Conservation (phyloP, 2,797 vertebrate species). For the Thunnus albacares region DNA sequence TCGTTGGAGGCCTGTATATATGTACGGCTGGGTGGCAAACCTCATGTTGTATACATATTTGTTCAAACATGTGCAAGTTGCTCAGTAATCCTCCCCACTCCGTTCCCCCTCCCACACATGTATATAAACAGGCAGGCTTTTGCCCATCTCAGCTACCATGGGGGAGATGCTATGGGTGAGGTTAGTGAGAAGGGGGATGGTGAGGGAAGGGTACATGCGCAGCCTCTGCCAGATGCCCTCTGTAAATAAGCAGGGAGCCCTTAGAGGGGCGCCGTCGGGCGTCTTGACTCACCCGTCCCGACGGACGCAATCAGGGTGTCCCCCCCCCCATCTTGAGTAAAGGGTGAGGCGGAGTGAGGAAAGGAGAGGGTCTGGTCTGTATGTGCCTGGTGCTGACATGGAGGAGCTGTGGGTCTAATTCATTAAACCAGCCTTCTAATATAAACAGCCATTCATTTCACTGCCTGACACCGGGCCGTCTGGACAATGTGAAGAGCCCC, state of each 20-base stretch:
- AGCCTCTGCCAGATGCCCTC: slow-evolving; percentile 95
- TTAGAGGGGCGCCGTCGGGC: slow-evolving; percentile 91
- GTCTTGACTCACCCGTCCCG: slow-evolving; percentile 86
- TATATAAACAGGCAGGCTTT: slow-evolving; percentile 74
- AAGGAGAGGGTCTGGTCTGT: slow-evolving; percentile 90
- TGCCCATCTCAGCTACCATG: slow-evolving; percentile 52
- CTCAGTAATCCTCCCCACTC: slow-evolving; percentile 89
- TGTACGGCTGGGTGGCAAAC: slow-evolving; percentile 79
- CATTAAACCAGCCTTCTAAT: slow-evolving; percentile 99
- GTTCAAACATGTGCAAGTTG: slow-evolving; percentile 95
- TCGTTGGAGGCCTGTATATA: slow-evolving; percentile 68
- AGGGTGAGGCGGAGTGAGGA: slow-evolving; percentile 55
- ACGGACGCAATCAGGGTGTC: slow-evolving; percentile 94
- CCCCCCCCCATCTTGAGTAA: slow-evolving; percentile 47
- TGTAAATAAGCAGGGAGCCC: slow-evolving; percentile 93
- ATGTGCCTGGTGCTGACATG: slow-evolving; percentile 93
- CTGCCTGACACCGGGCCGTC: slow-evolving; percentile 93
- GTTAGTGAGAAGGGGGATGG: slow-evolving; percentile 37
- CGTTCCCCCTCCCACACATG: slow-evolving; percentile 61
- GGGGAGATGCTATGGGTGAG: slow-evolving; percentile 60
- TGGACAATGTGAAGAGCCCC: slow-evolving; percentile 95
- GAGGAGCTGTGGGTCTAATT: slow-evolving; percentile 95
- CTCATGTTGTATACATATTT: slow-evolving; percentile 87
- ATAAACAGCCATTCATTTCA: slow-evolving; percentile 99
- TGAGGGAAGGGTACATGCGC: slow-evolving; percentile 19